phyloP scores from a whole-genome alignment of 2,888 invertebrate genomes.

The Ischnus inquisitorius region DNA sequence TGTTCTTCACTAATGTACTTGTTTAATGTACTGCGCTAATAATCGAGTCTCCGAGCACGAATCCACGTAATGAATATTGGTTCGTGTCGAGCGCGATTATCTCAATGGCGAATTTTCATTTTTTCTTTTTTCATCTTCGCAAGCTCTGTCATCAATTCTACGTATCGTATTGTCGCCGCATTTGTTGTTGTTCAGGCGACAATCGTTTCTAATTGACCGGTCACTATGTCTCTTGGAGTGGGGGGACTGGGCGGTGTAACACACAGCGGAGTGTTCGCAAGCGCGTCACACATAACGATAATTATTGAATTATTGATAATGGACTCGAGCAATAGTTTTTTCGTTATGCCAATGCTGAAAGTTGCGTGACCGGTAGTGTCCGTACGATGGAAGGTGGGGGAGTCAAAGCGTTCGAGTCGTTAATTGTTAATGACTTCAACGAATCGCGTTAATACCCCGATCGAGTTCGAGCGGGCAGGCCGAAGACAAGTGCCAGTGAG shows the following conservation, averaged over 20 bases:
- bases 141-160: conserved; percentile 17
- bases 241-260: too few species aligned
- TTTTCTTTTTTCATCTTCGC: not conserved
- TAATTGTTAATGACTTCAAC: not conserved
- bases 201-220: conserved; percentile 33
- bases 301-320: conserved; percentile 24
- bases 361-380: not conserved
- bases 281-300: conserved; percentile 18
- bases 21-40: too few species aligned
- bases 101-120: not conserved
- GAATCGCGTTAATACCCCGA: conserved; percentile 1
- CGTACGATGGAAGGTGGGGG: not conserved
- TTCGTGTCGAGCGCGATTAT: conserved; percentile 16
- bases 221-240: not conserved
- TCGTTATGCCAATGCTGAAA: not conserved
- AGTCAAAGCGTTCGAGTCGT: not conserved
- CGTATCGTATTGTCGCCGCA: not conserved
- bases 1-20: too few species aligned
- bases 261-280: not conserved
- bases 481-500: too few species aligned
- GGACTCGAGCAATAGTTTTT: not conserved
- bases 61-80: not conserved
- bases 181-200: conserved; percentile 9
- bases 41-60: too few species aligned
- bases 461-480: not conserved